Base-by-base conservation (phyloP, 2,888 invertebrate species). In the Hyposoter dolosus region DNA sequence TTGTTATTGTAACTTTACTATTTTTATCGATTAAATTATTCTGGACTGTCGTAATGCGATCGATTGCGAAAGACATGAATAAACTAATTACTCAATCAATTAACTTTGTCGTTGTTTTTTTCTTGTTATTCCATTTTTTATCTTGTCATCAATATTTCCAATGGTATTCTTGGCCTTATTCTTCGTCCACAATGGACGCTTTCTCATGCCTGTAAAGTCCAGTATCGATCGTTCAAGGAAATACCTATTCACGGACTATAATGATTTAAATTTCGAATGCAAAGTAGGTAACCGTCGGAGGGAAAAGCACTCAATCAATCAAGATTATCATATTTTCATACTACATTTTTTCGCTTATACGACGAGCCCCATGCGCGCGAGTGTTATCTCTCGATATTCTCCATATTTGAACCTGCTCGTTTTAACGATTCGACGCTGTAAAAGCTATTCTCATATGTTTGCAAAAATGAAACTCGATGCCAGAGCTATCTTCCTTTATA, bases 101-200 rank as follows among this genome's bases (percentile, higher is more conserved):
- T 63, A 15, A 50, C 17, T 60, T 56, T 15, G 3, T 23, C 43
- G 23, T 68, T 50, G 47, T 63, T 68, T 35, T 35, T 17, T 53
- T 63, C 69, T 47, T 60, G 35, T 63, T 79, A 78, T 82, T 60
- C 47, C 53, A 81, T 77, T 72, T 60, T 68, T 50, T 40, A 28
- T 77, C 56, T 19, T 68, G 63, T 47, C 40, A 56, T 68, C 60
- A 50, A 47, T 56, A 45, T 60, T 56, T 19, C 23, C 19, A 7
- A 60, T 45, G 53, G 12, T 78, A 69, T 65, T 45, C 23, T 72
- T 47, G 15, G 15, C 4, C 65, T 66, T 65, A 66, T 47, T 83
- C 40, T 53, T 47, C 23, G 72, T 69, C 72, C 12, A 40, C 74
- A 45, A 68, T 40, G 60, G 43, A 45, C 40, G 45, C 23, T 60